phyloP scores from a whole-genome alignment of 2,113 vertebrate genomes.

The Pituophis catenifer region DNA sequence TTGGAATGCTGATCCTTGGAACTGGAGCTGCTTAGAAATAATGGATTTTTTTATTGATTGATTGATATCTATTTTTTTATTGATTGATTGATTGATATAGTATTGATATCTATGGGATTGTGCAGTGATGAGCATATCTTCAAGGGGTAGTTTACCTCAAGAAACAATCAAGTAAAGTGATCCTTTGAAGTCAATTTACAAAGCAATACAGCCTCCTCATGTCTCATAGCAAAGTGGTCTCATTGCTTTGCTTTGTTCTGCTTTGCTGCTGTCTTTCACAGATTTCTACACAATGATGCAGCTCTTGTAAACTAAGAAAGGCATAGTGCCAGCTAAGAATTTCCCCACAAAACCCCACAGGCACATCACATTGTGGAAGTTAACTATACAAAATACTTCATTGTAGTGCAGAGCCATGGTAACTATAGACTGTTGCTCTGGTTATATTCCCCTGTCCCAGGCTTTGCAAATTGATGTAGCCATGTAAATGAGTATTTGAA shows the following conservation, averaged over 20 bases:
- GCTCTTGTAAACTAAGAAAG: no score
- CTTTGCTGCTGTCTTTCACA: no score
- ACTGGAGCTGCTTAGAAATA: not conserved
- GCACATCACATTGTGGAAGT: not conserved
- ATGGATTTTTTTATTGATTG: not conserved
- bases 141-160: not conserved
- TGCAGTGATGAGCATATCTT: not conserved
- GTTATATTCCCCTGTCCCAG: not conserved
- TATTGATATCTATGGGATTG: not conserved
- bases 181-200: no score
- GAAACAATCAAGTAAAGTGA: not conserved
- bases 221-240: no score
- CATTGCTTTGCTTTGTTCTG: no score
- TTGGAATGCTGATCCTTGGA: not conserved
- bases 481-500: not conserved
- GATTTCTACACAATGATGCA: no score
- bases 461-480: not conserved
- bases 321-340: no score
- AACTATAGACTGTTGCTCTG: not conserved
- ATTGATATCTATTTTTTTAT: not conserved
- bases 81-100: no score
- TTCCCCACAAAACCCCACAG: no score
- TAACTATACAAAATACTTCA: not conserved
- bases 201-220: no score
- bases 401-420: not conserved